phyloP scores from a whole-genome alignment of 2,888 invertebrate genomes.

The Drosophila infuscata region DNA sequence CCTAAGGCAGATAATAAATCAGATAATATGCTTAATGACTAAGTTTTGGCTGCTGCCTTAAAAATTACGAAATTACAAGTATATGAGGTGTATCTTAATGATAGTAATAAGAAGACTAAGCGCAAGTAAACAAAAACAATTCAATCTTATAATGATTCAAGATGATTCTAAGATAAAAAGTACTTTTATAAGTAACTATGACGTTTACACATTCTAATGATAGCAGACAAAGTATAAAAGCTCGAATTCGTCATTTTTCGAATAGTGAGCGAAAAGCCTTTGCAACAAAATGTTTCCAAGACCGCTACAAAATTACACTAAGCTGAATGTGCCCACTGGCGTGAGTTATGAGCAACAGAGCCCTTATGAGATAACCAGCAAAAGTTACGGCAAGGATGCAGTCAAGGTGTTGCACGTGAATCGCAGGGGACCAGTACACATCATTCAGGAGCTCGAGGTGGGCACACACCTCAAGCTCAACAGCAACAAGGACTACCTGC shows the following conservation, averaged over 20 bases:
- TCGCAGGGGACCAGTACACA: slow-evolving; percentile 89
- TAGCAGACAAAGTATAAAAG: slow-evolving; percentile 12
- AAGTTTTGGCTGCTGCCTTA: not conserved
- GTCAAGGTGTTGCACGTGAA: slow-evolving; percentile 91
- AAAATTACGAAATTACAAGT: not conserved
- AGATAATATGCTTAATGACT: not conserved
- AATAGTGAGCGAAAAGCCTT: slow-evolving; percentile 20
- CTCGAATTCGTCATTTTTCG: not conserved
- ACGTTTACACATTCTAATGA: not conserved
- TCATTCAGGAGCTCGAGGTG: slow-evolving; percentile 91
- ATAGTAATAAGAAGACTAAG: not conserved
- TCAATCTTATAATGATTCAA: not conserved
- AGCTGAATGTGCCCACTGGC: not conserved
- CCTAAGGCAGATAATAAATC: not conserved
- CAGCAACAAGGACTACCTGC: slow-evolving; percentile 89
- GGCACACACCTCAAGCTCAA: slow-evolving; percentile 89
- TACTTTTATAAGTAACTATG: not conserved
- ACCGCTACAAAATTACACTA: slow-evolving; percentile 56
- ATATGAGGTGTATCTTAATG: not conserved
- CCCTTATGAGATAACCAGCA: slow-evolving; percentile 79
- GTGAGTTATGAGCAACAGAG: slow-evolving; percentile 17
- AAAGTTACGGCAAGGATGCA: slow-evolving; percentile 89
- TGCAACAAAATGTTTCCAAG: slow-evolving; percentile 71
- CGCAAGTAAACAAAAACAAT: not conserved
- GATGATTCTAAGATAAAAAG: not conserved